phyloP scores from a whole-genome alignment of 1,140 invertebrate species.

The Grapholita molesta region DNA sequence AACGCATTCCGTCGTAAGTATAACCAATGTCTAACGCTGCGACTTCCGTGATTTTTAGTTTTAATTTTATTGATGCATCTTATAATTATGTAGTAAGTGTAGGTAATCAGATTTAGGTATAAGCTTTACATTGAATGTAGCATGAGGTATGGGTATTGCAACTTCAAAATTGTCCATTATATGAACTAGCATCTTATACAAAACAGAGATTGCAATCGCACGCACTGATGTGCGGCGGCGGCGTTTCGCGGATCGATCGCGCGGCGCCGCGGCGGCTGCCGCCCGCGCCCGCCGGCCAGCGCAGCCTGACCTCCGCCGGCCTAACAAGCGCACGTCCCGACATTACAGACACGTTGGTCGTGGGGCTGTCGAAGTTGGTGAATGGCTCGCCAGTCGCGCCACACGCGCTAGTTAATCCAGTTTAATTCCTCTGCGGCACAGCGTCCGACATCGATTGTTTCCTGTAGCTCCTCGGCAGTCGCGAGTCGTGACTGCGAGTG shows the following conservation, averaged over 20 bases:
- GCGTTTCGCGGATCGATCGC: not conserved
- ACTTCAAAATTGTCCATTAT: no score
- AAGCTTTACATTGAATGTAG: no score
- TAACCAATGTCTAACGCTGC: no score
- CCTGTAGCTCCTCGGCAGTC: not conserved
- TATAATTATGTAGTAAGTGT: no score
- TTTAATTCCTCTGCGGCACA: not conserved
- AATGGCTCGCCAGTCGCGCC: no score
- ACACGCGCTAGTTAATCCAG: not conserved
- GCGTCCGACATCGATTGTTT: not conserved
- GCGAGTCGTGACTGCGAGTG: not conserved
- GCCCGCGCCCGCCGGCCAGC: not conserved
- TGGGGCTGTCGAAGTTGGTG: no score
- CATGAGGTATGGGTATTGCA: no score
- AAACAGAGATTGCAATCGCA: not conserved
- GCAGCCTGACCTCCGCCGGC: not conserved
- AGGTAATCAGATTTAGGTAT: no score
- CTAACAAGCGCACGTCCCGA: not conserved
- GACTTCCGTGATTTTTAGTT: no score
- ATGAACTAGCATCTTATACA: not conserved
- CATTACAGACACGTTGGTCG: not conserved
- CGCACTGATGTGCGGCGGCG: not conserved
- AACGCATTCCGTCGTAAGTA: no score
- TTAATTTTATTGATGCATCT: no score
- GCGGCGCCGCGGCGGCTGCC: not conserved